These are phyloP conservation scores for Sebastes cheni DNA, from an alignment of 2,797 vertebrate species.

Conservation along the genomic window DNA sequence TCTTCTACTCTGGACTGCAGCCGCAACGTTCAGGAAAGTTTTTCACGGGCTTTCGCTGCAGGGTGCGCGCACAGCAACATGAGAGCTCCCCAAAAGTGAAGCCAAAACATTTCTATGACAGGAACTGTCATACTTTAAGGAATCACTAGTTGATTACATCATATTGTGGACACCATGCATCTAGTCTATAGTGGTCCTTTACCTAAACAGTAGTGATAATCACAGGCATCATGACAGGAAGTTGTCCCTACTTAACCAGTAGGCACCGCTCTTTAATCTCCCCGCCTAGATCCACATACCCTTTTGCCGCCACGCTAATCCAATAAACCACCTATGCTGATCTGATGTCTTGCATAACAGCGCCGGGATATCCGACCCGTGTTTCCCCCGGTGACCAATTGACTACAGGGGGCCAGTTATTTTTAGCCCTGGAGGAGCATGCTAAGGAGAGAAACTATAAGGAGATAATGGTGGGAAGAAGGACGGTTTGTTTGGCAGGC, in stretches of 20 bases:
- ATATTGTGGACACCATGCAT: background rate
- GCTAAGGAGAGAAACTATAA: conserved; percentile 44
- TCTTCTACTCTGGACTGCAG: too few relatives aligned
- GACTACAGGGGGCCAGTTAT: conserved; percentile 66
- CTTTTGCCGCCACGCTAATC: conserved; percentile 66
- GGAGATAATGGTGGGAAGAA: conserved; percentile 32
- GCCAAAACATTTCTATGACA: too few relatives aligned
- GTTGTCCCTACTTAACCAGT: conserved; percentile 33
- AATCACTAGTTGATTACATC: background rate
- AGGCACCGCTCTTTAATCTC: conserved; percentile 46
- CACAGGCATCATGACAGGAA: conserved; percentile 7
- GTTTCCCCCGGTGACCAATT: conserved; percentile 59
- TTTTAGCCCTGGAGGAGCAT: conserved; percentile 71
- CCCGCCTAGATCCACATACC: conserved; percentile 31
- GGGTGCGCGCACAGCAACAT: too few relatives aligned
- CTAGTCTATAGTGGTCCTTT: background rate
- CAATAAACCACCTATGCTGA: conserved; percentile 67
- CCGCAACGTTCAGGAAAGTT: too few relatives aligned
- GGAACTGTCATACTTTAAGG: background rate
- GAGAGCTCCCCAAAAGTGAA: too few relatives aligned
- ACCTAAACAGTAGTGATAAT: conserved; percentile 20
- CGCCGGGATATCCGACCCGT: conserved; percentile 49
- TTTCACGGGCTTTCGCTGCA: too few relatives aligned
- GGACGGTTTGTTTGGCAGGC: conserved; percentile 29
- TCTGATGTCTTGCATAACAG: conserved; percentile 70